Evolutionary conservation across 2,797 vertebrate species (phyloP).

Genomic region (Microtus obscurus): DNA sequence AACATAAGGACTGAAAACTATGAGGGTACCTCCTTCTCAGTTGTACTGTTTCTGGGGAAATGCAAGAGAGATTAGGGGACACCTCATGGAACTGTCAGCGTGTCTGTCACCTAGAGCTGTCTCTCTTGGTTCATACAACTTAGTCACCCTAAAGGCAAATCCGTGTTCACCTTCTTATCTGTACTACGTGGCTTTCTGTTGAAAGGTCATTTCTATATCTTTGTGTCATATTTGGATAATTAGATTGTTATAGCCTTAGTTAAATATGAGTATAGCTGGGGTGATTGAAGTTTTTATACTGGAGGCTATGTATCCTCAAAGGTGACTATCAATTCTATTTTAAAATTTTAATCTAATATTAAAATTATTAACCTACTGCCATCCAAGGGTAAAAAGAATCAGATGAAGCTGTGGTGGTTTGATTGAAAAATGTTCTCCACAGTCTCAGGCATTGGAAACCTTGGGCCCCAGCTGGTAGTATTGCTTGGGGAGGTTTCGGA

Average conservation of each 20-base stretch:
- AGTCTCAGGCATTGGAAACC: too few relatives aligned
- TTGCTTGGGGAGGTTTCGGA: not conserved
- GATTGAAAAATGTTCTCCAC: not conserved
- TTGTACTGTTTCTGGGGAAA: slow-evolving; percentile 21
- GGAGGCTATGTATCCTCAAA: slow-evolving; percentile 42
- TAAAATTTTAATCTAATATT: not conserved
- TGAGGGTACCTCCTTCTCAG: not conserved
- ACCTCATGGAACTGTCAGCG: not conserved
- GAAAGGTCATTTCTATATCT: slow-evolving; percentile 57
- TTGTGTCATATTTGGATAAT: slow-evolving; percentile 55
- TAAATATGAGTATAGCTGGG: slow-evolving; percentile 1
- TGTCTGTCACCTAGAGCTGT: not conserved
- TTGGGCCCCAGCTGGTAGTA: not conserved
- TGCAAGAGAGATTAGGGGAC: not conserved
- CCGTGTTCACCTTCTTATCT: not conserved
- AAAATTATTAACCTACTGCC: slow-evolving; percentile 52
- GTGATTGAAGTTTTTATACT: not conserved
- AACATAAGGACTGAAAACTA: not conserved
- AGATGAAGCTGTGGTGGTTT: not conserved
- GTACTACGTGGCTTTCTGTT: slow-evolving; percentile 9
- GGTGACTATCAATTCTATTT: not conserved
- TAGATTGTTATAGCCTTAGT: slow-evolving; percentile 25
- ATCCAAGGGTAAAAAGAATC: slow-evolving; percentile 28
- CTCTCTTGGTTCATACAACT: not conserved
- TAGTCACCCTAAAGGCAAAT: not conserved